Base-by-base conservation (phyloP, 2,797 vertebrate species). In the Alfaro cultratus region DNA sequence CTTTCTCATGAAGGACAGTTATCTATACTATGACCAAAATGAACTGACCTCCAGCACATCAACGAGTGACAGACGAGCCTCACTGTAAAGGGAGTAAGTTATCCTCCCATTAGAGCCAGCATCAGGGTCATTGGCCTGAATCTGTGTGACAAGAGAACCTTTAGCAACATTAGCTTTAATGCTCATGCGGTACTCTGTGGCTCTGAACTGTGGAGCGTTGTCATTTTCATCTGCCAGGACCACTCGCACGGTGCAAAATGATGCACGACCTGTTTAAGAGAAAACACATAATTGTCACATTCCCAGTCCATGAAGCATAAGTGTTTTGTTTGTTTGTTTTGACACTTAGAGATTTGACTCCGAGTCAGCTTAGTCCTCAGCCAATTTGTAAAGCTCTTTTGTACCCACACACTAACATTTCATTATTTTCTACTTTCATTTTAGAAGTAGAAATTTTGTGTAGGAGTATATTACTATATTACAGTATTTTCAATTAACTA, bases 181-280 rank as follows among this genome's bases (percentile, higher is more conserved):
- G 86, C 98, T 99, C 92, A 99, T 91, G 0, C 95, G 97, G 85
- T 99, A 99, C 83, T 98, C 97, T 68, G 95, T 96, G 3, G 97
- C 97, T 92, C 97, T 96, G 93, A 99, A 99, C 21, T 89, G 95
- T 53, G 99, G 99, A 0, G 97, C 95, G 45, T 99, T 99, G 94
- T 99, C 99, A 77, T 99, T 99, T 91, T 98, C 97, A 39, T 99
- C 99, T 0, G 95, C 96, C 49, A 99, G 96, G 78, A 99, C 97
- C 83, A 99, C 98, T 86, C 97, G 97, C 64, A 99, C 97, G 0
- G 97, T 98, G 90, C 98, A 99, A 87, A 99, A 99, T 0, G 97
- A 97, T n/a, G 97, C 97, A 70, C 97, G 97, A n/a, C 95, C 95
- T 95, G 89, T 31, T 82, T 79, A 74, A 49, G 73, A 0, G 75